Evolutionary conservation across 1,140 invertebrate species (phyloP), one percentile per base, ranked within the genome.

Genomic region (Diabrotica undecimpunctata): DNA sequence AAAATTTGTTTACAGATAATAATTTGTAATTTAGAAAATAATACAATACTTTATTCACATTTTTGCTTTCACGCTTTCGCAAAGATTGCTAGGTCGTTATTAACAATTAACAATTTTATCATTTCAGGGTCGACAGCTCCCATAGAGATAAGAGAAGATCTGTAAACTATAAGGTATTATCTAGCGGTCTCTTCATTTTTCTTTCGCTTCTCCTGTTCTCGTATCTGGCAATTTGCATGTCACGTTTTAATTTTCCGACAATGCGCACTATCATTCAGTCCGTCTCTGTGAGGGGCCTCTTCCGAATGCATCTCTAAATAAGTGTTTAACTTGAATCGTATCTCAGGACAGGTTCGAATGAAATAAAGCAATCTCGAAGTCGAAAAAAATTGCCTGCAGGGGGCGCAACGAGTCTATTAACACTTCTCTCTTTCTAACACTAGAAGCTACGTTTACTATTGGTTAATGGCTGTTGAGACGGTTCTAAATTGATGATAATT

Each of bases 321-420:
- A 66, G 65, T 66, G 65, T 66, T 66, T 66, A 66, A 62, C 57
- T 64, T 58, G 53, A 58, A 25, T 25, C 64, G 53, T 56, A 55
- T 60, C 38, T 55, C 59, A 56, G 59, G 59, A 56, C 55, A 50
- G 53, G 52, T 54, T 55, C 14, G 59, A 54, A 46, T 61, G 41
- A 61, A 65, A 66, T 66, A 56, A 66, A 66, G 65, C 65, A 66
- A 66, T 66, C 65, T 66, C 46, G 39, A 51, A 65, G 58, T 14
- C 11, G 14, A 61, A 61, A 52, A 12, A 41, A 50, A 35, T 35
- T 46, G 46, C 59, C 59, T 39, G 39, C 36, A 54, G 55, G 41
- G 57, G 46, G 41, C 59, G 41, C 50, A 39, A 13, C 12, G n/a
- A 52, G 59, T 41, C 41, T 53, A 52, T 52, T 60, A 52, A 52